Evolutionary conservation across 2,113 vertebrate genomes (phyloP), one percentile per base, ranked within the genome.

Genomic region (Bettongia penicillata): DNA sequence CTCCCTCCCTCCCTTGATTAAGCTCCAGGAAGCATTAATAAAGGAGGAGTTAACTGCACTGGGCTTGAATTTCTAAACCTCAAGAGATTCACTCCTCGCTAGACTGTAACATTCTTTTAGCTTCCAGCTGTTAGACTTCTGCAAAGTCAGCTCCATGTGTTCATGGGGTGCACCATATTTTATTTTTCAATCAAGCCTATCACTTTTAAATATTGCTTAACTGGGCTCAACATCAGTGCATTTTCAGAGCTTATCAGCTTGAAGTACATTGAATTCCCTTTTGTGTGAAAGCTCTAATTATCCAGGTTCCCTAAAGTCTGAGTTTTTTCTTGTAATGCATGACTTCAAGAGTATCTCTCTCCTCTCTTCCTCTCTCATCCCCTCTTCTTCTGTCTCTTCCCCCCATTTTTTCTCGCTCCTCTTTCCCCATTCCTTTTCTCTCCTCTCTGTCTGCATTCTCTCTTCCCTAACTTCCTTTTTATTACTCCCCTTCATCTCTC

Each of bases 61-160:
- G 95, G 97, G 97, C 93, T 94, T 95, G 95, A 97, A 96, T 96
- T 90, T 43, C 93, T 61, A 94, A 95, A 92, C 92, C 96, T 94
- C 93, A 51, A 26, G 93, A 96, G 97, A 92, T 94, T 95, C 90
- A 90, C 94, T 51, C 57, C 68, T 95, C 91, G 55, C 91, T 93
- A 93, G 96, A 84, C n/a, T 25, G 84, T 91, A 93, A 91, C 89
- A 0, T 43, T 97, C 57, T 47, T 37, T 90, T 48, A 53, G 9
- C 51, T 92, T 93, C 61, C 49, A 94, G 53, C 93, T 92, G 68
- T 19, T 89, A 49, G 10, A 23, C 1, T 91, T 95, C 61, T 96
- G 94, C 94, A 61, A 95, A 97, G 93, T 97, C 97, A 98, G 93
- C 93, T 93, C 94, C 51, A 48, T 22, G n/a, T 55, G 57, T 48